Base-by-base conservation (phyloP, 1,140 invertebrate species). In the Drosophila gunungcola region DNA sequence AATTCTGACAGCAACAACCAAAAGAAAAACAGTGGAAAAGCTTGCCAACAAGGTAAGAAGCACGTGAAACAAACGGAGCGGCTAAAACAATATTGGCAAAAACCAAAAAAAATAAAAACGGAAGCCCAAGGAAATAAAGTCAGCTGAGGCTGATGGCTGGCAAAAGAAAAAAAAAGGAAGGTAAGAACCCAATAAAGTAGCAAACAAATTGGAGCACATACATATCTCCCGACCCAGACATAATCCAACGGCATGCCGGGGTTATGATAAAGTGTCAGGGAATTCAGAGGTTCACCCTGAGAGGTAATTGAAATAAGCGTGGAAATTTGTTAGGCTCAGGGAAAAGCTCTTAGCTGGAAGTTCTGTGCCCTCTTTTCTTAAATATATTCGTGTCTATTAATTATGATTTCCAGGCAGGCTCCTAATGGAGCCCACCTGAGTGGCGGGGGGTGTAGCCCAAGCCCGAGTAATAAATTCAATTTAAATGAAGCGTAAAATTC, bases 401-500 rank as follows among this genome's bases (percentile, higher is more conserved):
- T 86, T 86, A 86, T 88, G 79, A 88, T 83, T 86, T 83, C 45
- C 51, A 51, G 63, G 61, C 51, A 42, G 63, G 51, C 56, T 54
- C 45, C 70, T 73, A 80, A 67, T 81, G 72, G 69, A 69, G 58
- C 38, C 65, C 79, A 83, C 78, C 82, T 86, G 75, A 55, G 58
- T 54, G 10, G n/a, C 34, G 4, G 45, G 34, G 39, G 55, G 52
- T 42, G 16, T 21, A 21, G 16, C 16, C 16, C 16, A 16, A 38
- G 10, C 63, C 63, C 25, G 48, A 21, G 54, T 80, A 84, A 89
- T 84, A 89, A 89, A 89, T 89, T 89, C 84, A 89, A 89, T 89
- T 89, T 89, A 89, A 89, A 89, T 89, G 80, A 89, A 89, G 84
- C 84, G 84, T 83, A 84, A 89, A 89, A 89, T 89, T 89, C 85